Evolutionary conservation across 2,113 vertebrate genomes (phyloP).

Genomic region (Vicugna pacos): DNA sequence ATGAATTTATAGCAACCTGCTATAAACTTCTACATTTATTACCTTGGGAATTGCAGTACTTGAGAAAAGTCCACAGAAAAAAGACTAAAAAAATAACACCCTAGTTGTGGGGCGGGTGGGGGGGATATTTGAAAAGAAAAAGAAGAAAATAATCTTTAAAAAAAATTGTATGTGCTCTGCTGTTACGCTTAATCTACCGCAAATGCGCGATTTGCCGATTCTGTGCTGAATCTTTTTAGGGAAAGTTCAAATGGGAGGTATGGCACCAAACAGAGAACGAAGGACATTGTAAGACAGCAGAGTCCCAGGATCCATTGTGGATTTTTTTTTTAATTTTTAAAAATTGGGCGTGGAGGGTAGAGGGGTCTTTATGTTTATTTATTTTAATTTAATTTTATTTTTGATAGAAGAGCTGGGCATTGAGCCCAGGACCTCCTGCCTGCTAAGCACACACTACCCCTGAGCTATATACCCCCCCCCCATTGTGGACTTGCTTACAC

Average conservation of each 20-base stretch:
- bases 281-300: neutral
- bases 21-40: neutral
- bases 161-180: neutral
- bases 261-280: neutral
- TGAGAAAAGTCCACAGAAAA: neutral
- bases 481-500: too few species aligned
- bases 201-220: neutral
- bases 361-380: too few species aligned
- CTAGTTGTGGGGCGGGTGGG: rapidly evolving
- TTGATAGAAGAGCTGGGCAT: too few species aligned
- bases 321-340: neutral
- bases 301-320: too few species aligned
- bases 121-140: neutral
- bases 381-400: too few species aligned
- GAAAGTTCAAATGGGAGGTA: neutral
- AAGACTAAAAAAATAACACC: neutral
- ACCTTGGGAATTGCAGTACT: neutral
- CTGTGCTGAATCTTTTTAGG: neutral
- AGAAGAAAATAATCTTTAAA: neutral
- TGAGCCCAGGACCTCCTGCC: too few species aligned
- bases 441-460: too few species aligned
- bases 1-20: neutral
- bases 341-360: too few species aligned
- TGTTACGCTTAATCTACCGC: neutral
- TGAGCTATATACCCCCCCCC: too few species aligned